Evolutionary conservation across 2,888 invertebrate genomes (phyloP), one percentile per base, ranked within the genome.

Genomic region (Apodemia duryi): DNA sequence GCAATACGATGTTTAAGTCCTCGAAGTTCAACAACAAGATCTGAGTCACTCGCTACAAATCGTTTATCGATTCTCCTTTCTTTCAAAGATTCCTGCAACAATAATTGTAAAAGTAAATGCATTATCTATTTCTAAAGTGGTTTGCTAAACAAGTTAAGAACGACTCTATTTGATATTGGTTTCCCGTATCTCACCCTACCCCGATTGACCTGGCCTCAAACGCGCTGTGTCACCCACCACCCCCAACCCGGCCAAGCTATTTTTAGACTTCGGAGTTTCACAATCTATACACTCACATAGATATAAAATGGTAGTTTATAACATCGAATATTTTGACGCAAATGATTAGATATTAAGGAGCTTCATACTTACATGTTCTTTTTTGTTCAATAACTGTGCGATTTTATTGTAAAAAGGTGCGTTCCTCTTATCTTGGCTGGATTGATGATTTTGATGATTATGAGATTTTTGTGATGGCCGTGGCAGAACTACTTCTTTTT

Each of bases 401-500:
- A 94, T 87, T 9, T 93, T 91, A 63, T 89, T 84, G 69, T 93
- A 91, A 76, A 93, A 93, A 51, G 92, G 77, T 0, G 79, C 72
- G 66, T 77, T 82, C 65, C 78, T 78, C 69, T 84, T 84, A 29
- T 80, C 77, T 66, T 84, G 79, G 38, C 74, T 75, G 13, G 77
- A 74, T 65, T 82, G 80, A 67, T 81, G 77, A 60, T 75, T 79
- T 38, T 74, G 88, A 72, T 88, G 88, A 66, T 91, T 81, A 1
- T 87, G 85, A 6, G 67, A 54, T 51, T 73, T 77, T 57, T 93
- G 93, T 38, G 93, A 91, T 6, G 95, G 95, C 69, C 94, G 86
- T 66, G 94, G 92, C 74, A 95, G 82, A 11, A 94, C 93, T 62
- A 94, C 92, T 81, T 95, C 95, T 73, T 94, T 94, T 75, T 95